These are phyloP conservation scores for Rhogogaster chlorosoma DNA, from an alignment of 2,888 invertebrate species.

Conservation along the genomic window DNA sequence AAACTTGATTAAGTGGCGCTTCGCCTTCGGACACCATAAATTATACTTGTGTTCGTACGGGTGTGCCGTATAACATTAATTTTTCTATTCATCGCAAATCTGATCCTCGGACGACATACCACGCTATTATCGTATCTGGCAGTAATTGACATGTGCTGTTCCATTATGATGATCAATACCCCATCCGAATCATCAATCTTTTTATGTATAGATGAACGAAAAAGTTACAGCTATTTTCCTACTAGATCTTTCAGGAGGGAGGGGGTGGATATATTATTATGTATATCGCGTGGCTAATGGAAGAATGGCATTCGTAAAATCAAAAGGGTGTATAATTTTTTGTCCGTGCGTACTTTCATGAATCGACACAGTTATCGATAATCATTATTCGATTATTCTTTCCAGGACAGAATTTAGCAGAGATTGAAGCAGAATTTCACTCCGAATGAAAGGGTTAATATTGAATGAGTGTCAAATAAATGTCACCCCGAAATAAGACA, in stretches of 20 bases:
- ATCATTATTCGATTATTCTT: background rate
- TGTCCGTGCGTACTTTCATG: no score
- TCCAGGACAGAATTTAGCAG: background rate
- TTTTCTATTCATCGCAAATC: conserved; percentile 17
- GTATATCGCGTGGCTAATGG: no score
- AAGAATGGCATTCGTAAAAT: no score
- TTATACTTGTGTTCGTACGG: conserved; percentile 1
- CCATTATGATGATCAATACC: conserved; percentile 1
- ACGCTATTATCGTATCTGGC: background rate
- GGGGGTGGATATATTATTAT: no score
- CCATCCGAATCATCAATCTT: background rate
- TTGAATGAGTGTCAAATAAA: background rate
- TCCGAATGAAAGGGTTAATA: background rate
- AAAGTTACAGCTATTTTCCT: background rate
- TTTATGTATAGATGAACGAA: background rate
- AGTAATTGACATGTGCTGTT: conserved; percentile 23
- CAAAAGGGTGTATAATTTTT: no score
- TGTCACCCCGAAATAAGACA: background rate
- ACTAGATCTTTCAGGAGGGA: no score
- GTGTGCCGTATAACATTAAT: conserved; percentile 1
- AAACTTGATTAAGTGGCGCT: conserved; percentile 37
- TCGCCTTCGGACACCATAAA: conserved; percentile 22
- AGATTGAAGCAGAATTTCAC: background rate
- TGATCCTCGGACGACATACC: background rate
- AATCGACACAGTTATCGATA: background rate